These are phyloP conservation scores for Sarcophaga rosellei DNA, from an alignment of 2,888 invertebrate species.

Conservation along the genomic window DNA sequence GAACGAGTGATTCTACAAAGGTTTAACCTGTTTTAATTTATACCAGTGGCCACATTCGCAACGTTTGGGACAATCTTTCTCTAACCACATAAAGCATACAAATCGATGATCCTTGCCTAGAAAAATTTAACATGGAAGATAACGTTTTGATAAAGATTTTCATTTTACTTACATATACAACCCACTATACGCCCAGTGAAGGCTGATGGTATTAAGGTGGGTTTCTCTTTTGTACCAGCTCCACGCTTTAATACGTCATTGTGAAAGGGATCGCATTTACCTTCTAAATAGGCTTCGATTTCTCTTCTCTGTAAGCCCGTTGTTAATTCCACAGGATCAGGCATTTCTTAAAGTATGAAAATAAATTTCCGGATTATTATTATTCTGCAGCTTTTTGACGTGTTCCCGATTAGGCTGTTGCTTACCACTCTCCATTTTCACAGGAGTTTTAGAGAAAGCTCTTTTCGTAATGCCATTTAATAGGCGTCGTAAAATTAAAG, in stretches of 20 bases:
- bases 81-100: conserved; percentile 97
- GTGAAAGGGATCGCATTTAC: conserved; percentile 92
- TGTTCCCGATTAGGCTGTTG: too few relatives aligned
- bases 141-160: background rate
- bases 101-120: conserved; percentile 91
- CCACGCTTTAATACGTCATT: conserved; percentile 88
- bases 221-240: conserved; percentile 89
- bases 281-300: conserved; percentile 90
- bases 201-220: conserved; percentile 94
- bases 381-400: background rate
- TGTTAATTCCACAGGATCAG: conserved; percentile 94
- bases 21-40: conserved; percentile 88
- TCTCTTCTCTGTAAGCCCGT: conserved; percentile 96
- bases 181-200: conserved; percentile 94
- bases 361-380: background rate
- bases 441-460: conserved; percentile 11
- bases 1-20: background rate
- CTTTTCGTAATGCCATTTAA: conserved; percentile 21
- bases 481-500: conserved; percentile 4
- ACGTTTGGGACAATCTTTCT: conserved; percentile 92
- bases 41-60: conserved; percentile 99
- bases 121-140: conserved; percentile 66
- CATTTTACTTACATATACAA: conserved; percentile 88
- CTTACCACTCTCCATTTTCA: too few relatives aligned
- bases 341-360: conserved; percentile 83